These are phyloP conservation scores for Galerucella pusilla DNA, from an alignment of 2,888 invertebrate species.

Conservation along the genomic window DNA sequence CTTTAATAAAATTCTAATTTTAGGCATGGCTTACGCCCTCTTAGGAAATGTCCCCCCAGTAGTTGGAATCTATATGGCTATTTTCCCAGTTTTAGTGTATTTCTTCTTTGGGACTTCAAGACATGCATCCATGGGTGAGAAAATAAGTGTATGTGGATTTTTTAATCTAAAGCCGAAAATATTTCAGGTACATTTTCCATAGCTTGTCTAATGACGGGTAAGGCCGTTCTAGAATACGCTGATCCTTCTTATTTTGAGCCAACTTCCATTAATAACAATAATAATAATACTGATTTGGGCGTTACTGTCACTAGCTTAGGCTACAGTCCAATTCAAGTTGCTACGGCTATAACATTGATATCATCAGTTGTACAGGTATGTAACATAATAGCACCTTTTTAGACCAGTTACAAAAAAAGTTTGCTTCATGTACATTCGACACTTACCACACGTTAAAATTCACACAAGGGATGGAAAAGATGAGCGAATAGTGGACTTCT, in stretches of 20 bases:
- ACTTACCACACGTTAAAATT: no score
- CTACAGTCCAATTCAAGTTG: conserved; percentile 73
- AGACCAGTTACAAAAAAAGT: no score
- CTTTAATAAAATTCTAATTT: conserved; percentile 48
- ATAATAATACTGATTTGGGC: background rate
- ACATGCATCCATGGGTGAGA: conserved; percentile 64
- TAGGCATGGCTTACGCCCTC: conserved; percentile 71
- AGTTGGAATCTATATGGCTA: conserved; percentile 70
- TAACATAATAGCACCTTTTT: background rate
- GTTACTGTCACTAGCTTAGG: conserved; percentile 30
- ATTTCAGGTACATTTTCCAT: conserved; percentile 82
- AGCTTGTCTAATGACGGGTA: conserved; percentile 90
- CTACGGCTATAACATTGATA: conserved; percentile 79
- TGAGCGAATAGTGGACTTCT: no score
- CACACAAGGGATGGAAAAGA: no score
- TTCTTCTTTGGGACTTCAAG: conserved; percentile 62
- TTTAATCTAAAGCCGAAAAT: background rate
- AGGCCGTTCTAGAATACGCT: conserved; percentile 71
- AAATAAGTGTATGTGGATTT: no score
- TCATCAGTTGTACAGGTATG: conserved; percentile 81
- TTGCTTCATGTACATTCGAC: no score
- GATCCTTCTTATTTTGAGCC: conserved; percentile 54
- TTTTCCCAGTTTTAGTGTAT: conserved; percentile 67
- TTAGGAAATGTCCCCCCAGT: conserved; percentile 68
- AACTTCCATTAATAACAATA: background rate